Evolutionary conservation across 2,113 vertebrate species (phyloP).

Genomic region (Hemicordylus capensis): DNA sequence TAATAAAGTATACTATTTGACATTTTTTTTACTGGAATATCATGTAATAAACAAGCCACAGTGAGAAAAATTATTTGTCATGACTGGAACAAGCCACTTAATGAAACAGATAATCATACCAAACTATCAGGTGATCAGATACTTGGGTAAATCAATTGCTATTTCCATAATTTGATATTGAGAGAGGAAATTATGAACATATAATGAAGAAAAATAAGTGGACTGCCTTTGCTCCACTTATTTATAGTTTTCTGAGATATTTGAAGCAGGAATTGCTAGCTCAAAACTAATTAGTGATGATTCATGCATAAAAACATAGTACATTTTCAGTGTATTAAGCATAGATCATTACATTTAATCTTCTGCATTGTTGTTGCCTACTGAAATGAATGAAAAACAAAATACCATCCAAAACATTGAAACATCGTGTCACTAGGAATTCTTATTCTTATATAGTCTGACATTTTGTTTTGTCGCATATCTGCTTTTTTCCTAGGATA

Average conservation of each 20-base stretch:
- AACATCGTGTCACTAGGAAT: not conserved
- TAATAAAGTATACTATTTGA: too few species aligned
- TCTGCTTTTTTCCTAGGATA: not conserved
- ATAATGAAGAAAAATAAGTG: not conserved
- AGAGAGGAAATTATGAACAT: not conserved
- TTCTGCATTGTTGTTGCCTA: not conserved
- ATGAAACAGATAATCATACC: not conserved
- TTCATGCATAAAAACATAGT: conserved; percentile 2
- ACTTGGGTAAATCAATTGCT: not conserved
- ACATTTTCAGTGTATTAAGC: not conserved
- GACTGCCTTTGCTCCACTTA: not conserved
- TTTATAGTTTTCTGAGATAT: not conserved
- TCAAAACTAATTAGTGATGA: not conserved
- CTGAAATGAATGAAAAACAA: not conserved
- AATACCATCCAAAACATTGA: not conserved
- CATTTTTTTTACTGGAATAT: too few species aligned
- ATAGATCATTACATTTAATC: not conserved
- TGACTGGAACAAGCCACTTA: not conserved
- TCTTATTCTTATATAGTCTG: not conserved
- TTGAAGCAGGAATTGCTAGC: not conserved
- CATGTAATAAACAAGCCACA: too few species aligned
- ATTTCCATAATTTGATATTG: not conserved
- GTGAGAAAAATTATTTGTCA: not conserved
- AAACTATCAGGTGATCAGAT: not conserved
- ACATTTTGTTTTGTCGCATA: not conserved